Percentiles rank a stretch among this genome's conserved stretches.
Conservation (phyloP, 2,113 vertebrate genomes). For the Lates calcarifer region DNA sequence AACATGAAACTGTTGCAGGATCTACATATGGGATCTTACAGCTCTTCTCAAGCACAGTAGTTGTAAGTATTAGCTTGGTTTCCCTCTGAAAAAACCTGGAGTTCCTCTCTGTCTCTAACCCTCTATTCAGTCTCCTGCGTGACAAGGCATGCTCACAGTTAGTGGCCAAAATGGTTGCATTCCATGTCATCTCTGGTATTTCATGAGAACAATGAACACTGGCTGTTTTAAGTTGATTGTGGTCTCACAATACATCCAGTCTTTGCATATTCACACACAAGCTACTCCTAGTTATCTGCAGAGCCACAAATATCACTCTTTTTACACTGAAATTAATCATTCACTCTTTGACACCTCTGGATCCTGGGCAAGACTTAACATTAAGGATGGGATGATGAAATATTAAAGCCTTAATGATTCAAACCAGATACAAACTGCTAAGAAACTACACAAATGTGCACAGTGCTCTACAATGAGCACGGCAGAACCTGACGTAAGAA, state of each 20-base stretch:
- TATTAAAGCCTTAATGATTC: constrained; percentile 5
- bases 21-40: constrained; percentile 95
- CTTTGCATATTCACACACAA: constrained; percentile 13
- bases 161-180: constrained; percentile 39
- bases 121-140: neutral
- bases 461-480: neutral
- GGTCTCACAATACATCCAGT: constrained; percentile 44
- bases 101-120: neutral
- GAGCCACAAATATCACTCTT: neutral
- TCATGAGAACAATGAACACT: constrained; percentile 70
- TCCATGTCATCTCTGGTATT: constrained; percentile 57
- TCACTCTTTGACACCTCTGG: neutral
- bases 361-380: neutral
- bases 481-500: constrained; percentile 21
- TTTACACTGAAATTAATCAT: neutral
- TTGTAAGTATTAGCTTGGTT: constrained; percentile 88
- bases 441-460: neutral
- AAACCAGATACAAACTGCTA: neutral
- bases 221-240: constrained; percentile 21
- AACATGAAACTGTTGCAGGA: constrained; percentile 82
- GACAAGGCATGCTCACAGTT: constrained; percentile 32
- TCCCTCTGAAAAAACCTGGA: neutral
- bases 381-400: neutral
- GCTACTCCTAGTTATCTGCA: neutral
- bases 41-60: constrained; percentile 94